These are phyloP conservation scores for Plemyria rubiginata DNA, from an alignment of 2,888 invertebrate species.

Conservation along the genomic window DNA sequence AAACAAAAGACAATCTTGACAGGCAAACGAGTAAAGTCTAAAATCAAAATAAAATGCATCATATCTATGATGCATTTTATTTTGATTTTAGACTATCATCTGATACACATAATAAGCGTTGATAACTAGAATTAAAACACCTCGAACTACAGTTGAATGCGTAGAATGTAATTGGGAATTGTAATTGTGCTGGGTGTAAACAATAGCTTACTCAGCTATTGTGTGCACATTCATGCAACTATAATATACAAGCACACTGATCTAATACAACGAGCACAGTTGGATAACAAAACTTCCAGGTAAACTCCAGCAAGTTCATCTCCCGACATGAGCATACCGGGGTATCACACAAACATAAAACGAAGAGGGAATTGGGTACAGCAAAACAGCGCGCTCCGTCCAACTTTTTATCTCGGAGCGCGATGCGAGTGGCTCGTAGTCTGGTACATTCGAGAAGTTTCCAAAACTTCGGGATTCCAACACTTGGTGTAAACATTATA, in stretches of 20 bases:
- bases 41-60: no score
- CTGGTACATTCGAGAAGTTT: slow-evolving; percentile 36
- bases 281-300: slow-evolving; percentile 12
- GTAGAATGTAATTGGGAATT: not conserved
- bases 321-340: slow-evolving; percentile 6
- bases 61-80: no score
- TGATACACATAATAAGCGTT: no score
- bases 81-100: no score
- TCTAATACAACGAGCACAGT: not conserved
- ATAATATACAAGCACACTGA: not conserved
- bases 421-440: slow-evolving; percentile 25
- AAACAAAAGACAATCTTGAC: not conserved
- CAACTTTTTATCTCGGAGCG: slow-evolving; percentile 42
- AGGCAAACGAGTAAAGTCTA: not conserved
- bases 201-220: no score
- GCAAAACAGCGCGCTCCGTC: slow-evolving; percentile 15
- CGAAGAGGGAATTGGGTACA: not conserved
- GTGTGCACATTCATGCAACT: not conserved
- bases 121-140: no score
- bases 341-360: slow-evolving; percentile 14
- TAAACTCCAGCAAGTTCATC: slow-evolving; percentile 20
- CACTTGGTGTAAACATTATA: slow-evolving; percentile 36
- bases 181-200: no score
- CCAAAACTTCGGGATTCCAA: slow-evolving; percentile 32
- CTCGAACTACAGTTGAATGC: no score